Conservation (phyloP, 2,888 invertebrate genomes). For the Abrostola tripartita region DNA sequence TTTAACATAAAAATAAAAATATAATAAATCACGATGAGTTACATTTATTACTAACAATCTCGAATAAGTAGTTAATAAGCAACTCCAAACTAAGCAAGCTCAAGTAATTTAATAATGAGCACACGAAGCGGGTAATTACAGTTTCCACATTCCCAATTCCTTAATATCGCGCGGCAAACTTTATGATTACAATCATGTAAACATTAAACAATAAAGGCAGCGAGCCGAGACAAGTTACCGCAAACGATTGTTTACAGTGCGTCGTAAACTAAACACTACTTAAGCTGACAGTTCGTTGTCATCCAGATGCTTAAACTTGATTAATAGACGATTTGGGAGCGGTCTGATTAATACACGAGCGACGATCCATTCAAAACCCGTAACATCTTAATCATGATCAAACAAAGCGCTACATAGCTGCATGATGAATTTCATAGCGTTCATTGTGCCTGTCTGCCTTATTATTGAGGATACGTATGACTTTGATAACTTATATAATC, state of each 20-base stretch:
- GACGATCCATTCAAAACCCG: slow-evolving; percentile 72
- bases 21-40: too few relatives aligned
- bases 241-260: slow-evolving; percentile 81
- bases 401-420: slow-evolving; percentile 69
- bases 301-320: slow-evolving; percentile 86
- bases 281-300: slow-evolving; percentile 86
- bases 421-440: slow-evolving; percentile 66
- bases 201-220: slow-evolving; percentile 79
- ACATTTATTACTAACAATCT: too few relatives aligned
- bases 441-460: slow-evolving; percentile 20
- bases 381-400: slow-evolving; percentile 79
- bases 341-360: slow-evolving; percentile 81
- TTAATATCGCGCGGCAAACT: slow-evolving; percentile 51
- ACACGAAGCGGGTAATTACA: slow-evolving; percentile 18
- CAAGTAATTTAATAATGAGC: slow-evolving; percentile 37
- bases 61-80: background rate
- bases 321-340: slow-evolving; percentile 84
- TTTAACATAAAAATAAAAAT: too few relatives aligned
- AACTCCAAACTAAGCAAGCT: slow-evolving; percentile 30
- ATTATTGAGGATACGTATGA: slow-evolving; percentile 10
- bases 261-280: slow-evolving; percentile 85
- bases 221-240: slow-evolving; percentile 74
- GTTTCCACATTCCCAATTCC: slow-evolving; percentile 24
- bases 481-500: too few relatives aligned
- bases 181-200: slow-evolving; percentile 74